phyloP scores from a whole-genome alignment of 2,888 invertebrate genomes.

The Cartodere bifasciata region DNA sequence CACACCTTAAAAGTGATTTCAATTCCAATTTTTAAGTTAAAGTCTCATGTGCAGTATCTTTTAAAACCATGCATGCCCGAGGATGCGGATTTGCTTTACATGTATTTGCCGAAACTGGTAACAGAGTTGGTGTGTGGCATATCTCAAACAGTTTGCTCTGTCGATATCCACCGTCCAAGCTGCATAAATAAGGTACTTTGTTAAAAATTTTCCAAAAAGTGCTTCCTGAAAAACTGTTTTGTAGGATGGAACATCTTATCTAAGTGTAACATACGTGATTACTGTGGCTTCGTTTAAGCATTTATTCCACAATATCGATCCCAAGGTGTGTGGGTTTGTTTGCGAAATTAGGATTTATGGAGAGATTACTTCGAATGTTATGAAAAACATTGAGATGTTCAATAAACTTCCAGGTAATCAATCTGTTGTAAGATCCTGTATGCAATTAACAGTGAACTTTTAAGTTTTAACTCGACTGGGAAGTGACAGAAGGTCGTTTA shows the following conservation, averaged over 20 bases:
- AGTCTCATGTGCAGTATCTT: background rate
- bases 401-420: constrained; percentile 27
- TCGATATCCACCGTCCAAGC: background rate
- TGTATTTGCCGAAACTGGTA: background rate
- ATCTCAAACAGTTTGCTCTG: background rate
- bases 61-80: background rate
- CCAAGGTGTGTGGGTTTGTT: constrained; percentile 25
- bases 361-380: constrained; percentile 25
- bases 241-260: constrained; percentile 22
- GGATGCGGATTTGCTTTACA: background rate
- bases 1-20: background rate
- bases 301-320: constrained; percentile 23
- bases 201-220: too few species aligned
- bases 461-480: constrained; percentile 17
- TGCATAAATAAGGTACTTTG: background rate
- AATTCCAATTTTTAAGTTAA: background rate
- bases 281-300: constrained; percentile 23
- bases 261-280: constrained; percentile 25
- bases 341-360: constrained; percentile 30
- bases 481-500: constrained; percentile 11
- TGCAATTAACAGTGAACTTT: background rate
- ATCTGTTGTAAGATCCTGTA: constrained; percentile 1
- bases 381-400: constrained; percentile 28
- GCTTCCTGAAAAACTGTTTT: constrained; percentile 9
- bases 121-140: background rate